These are phyloP conservation scores for Styela plicata DNA, from an alignment of 23 tunicate species.

Conservation along the genomic window DNA sequence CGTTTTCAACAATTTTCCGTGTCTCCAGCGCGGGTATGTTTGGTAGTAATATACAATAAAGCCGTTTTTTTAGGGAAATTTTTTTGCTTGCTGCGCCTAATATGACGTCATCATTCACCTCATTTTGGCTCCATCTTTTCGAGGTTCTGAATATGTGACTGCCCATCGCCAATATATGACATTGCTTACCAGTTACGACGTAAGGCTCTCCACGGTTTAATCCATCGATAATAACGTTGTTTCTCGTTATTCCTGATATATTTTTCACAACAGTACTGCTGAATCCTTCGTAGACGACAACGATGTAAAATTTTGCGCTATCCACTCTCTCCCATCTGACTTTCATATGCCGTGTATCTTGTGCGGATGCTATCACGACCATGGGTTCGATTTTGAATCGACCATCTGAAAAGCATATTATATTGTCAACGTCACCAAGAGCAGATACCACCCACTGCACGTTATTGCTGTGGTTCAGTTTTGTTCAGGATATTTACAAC, in stretches of 20 bases:
- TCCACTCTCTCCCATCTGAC: slow-evolving; percentile 11
- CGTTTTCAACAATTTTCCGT: neutral
- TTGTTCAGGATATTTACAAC: no score
- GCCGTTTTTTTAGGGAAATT: no score
- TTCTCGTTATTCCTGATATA: neutral
- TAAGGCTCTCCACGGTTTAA: slow-evolving; percentile 9
- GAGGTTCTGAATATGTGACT: no score
- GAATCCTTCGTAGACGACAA: slow-evolving; percentile 15
- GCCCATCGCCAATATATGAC: no score
- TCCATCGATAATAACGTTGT: neutral
- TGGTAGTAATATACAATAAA: no score
- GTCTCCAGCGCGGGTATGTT: no score
- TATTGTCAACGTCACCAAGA: no score
- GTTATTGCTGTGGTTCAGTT: no score
- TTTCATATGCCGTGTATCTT: neutral
- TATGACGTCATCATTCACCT: no score
- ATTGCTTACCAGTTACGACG: slow-evolving; percentile 28
- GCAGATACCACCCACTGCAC: no score
- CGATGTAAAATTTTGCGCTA: slow-evolving; percentile 6
- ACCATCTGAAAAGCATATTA: slow-evolving; percentile 32
- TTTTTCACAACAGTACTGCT: neutral
- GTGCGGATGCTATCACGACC: slow-evolving; percentile 3
- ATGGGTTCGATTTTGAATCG: neutral
- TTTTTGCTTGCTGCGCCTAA: no score
- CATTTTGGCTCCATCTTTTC: no score